Conservation (phyloP, 1,140 invertebrate species). For the Pissodes strobi region DNA sequence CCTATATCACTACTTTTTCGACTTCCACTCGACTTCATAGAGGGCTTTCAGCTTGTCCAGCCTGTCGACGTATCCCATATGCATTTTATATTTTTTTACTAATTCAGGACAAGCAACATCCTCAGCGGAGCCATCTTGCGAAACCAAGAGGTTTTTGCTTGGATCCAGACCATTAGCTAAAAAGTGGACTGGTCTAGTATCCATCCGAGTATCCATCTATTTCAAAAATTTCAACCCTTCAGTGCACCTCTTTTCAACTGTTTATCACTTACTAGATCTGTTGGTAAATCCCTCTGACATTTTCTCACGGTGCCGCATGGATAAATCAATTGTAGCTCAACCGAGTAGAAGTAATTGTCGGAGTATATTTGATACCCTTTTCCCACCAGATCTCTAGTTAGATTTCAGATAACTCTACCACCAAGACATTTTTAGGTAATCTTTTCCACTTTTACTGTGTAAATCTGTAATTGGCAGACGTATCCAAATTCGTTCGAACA, state of each 20-base stretch:
- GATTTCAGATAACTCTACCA: too few species aligned
- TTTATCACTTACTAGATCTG: too few species aligned
- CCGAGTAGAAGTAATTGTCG: not conserved
- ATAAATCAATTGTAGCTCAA: not conserved
- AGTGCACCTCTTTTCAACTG: not conserved
- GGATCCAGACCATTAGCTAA: not conserved
- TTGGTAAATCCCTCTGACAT: not conserved
- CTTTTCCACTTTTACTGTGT: not conserved
- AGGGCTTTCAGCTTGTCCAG: not conserved
- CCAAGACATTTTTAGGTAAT: not conserved
- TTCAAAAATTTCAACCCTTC: not conserved
- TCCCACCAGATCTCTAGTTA: not conserved
- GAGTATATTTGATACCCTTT: not conserved
- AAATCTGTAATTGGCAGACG: not conserved
- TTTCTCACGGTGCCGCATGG: not conserved
- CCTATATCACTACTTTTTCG: too few species aligned
- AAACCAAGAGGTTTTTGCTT: not conserved
- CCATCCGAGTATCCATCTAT: too few species aligned
- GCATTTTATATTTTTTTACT: not conserved
- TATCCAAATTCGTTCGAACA: too few species aligned
- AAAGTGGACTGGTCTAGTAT: too few species aligned
- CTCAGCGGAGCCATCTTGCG: not conserved
- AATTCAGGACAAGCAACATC: not conserved
- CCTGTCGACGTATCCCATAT: not conserved
- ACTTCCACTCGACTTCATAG: too few species aligned